Conservation (phyloP, 2,888 invertebrate genomes). For the Tachina fera region DNA sequence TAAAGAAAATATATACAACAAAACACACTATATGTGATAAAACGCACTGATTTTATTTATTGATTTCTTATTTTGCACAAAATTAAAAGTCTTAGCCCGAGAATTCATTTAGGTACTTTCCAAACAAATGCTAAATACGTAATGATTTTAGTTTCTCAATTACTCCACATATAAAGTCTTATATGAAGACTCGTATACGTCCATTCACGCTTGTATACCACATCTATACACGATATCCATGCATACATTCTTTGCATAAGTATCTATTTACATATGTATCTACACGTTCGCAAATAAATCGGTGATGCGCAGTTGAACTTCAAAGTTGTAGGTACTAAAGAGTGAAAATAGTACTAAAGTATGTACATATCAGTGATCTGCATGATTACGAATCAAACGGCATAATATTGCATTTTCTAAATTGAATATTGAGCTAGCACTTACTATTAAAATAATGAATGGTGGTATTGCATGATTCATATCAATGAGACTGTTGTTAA, state of each 20-base stretch:
- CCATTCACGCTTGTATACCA: background rate
- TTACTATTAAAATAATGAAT: too few relatives aligned
- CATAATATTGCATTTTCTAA: too few relatives aligned
- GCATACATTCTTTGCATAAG: background rate
- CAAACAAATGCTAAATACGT: constrained; percentile 52
- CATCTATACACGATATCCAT: background rate
- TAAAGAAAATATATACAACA: background rate
- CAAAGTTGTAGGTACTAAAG: too few relatives aligned
- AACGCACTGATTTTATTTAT: constrained; percentile 17
- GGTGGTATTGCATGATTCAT: too few relatives aligned
- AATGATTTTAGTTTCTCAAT: constrained; percentile 53
- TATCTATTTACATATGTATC: too few relatives aligned
- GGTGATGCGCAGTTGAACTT: background rate
- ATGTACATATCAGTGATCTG: too few relatives aligned
- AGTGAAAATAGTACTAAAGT: too few relatives aligned
- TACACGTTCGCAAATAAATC: background rate
- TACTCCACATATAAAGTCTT: constrained; percentile 42
- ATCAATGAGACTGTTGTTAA: too few relatives aligned
- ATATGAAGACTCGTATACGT: constrained; percentile 4
- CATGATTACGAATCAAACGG: too few relatives aligned
- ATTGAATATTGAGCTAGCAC: too few relatives aligned
- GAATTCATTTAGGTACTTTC: constrained; percentile 43
- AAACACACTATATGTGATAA: background rate
- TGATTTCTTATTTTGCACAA: background rate
- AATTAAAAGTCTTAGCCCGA: background rate